Evolutionary conservation across 2,797 vertebrate species (phyloP).

Genomic region (Melanotaenia nigrans): DNA sequence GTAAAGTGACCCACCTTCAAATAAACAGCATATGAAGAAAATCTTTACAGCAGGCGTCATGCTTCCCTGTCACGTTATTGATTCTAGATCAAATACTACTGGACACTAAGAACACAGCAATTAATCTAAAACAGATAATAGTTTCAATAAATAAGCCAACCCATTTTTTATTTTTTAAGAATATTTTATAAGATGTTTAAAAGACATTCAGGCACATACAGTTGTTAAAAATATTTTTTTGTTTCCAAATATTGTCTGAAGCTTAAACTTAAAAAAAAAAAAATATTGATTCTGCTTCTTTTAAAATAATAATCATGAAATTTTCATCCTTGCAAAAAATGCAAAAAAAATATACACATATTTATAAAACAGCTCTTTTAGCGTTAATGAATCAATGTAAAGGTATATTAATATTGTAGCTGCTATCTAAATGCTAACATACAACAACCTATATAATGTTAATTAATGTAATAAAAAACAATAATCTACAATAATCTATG

Average conservation of each 20-base stretch:
- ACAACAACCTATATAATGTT: background rate
- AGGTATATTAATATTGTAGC: background rate
- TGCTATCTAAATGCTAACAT: background rate
- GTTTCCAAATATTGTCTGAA: background rate
- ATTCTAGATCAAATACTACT: slow-evolving; percentile 10
- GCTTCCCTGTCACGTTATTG: slow-evolving; percentile 25
- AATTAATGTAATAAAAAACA: background rate
- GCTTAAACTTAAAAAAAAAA: background rate
- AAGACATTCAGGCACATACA: background rate
- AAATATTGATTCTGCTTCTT: background rate
- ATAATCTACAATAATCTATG: background rate
- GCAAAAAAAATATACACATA: background rate
- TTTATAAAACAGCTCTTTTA: background rate
- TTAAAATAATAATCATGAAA: background rate
- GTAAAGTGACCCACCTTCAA: slow-evolving; percentile 53
- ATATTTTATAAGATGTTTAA: background rate
- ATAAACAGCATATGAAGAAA: slow-evolving; percentile 55
- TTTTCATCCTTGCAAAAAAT: background rate
- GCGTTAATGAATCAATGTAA: background rate
- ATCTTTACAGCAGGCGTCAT: slow-evolving; percentile 47
- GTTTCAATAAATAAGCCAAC: too few relatives aligned
- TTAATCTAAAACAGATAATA: background rate
- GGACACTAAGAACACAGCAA: background rate
- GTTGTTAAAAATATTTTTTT: background rate
- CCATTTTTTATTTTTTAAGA: background rate